A percentile compares a stretch with the other conserved stretches of the same genome.
Evolutionary conservation across 2,113 vertebrate species (phyloP).

Genomic region (Chloebia gouldiae): DNA sequence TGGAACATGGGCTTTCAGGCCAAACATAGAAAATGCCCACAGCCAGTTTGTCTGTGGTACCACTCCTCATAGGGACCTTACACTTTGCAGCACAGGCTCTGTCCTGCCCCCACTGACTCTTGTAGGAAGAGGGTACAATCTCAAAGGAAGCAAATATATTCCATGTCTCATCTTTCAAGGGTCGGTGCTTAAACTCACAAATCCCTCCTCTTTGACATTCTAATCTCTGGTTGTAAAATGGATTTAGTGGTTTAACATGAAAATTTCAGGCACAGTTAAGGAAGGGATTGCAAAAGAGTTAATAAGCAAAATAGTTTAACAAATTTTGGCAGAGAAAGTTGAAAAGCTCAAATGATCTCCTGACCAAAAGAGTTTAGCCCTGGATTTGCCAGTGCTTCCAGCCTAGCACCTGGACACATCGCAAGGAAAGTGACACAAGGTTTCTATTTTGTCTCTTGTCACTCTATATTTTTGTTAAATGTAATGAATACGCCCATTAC

Average conservation of each 20-base stretch:
- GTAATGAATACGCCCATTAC: not conserved
- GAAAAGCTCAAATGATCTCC: not conserved
- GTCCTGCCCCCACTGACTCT: not conserved
- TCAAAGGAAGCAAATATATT: not conserved
- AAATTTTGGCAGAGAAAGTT: constrained; percentile 29
- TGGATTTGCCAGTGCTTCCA: not conserved
- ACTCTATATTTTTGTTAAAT: not conserved
- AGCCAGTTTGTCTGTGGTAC: not conserved
- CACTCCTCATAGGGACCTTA: not conserved
- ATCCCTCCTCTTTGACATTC: constrained; percentile 34
- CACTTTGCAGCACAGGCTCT: not conserved
- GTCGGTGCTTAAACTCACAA: constrained; percentile 51
- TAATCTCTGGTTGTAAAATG: constrained; percentile 49
- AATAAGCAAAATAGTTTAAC: constrained; percentile 56
- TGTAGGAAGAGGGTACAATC: not conserved
- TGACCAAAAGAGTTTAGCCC: not conserved
- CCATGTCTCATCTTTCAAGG: constrained; percentile 14
- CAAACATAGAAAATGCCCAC: not conserved
- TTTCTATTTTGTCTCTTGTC: not conserved
- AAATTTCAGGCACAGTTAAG: constrained; percentile 60
- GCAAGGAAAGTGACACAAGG: not conserved
- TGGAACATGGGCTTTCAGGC: not conserved
- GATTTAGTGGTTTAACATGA: constrained; percentile 55
- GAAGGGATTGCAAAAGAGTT: constrained; percentile 43
- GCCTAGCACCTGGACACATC: not conserved